These are phyloP conservation scores for Hydractinia symbiolongicarpus DNA, from an alignment of 30 jellyfish, hydroid and myxozoan genomes.

Conservation along the genomic window DNA sequence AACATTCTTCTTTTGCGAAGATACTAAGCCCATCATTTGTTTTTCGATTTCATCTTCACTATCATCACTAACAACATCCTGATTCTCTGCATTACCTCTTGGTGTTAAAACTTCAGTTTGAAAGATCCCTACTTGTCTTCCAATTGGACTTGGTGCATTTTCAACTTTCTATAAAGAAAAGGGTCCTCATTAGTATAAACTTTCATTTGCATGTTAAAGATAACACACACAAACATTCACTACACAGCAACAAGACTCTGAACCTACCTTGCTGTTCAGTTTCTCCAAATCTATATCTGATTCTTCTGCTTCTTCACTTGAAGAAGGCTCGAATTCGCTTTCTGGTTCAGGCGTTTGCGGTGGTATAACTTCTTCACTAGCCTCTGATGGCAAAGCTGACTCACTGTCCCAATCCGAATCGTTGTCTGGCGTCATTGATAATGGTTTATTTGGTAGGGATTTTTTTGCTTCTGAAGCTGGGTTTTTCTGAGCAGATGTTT, in stretches of 20 bases:
- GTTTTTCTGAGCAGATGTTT: background rate
- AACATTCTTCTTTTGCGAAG: no score
- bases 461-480: background rate
- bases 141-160: no score
- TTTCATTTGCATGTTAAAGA: background rate
- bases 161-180: no score
- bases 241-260: no score
- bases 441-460: background rate
- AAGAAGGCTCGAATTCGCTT: constrained; percentile 15
- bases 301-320: background rate
- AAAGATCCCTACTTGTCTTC: background rate
- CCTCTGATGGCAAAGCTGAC: background rate
- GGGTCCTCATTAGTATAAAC: no score
- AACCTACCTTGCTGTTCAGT: no score
- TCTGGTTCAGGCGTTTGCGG: constrained; percentile 18
- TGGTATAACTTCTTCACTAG: constrained; percentile 16
- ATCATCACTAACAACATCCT: background rate
- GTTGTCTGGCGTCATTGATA: constrained; percentile 7
- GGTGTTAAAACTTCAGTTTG: constrained; percentile 11
- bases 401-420: constrained; percentile 18
- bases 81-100: background rate
- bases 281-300: no score
- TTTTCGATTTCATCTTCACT: background rate
- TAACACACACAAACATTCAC: background rate
- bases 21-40: background rate